Evolutionary conservation across 2,797 vertebrate genomes (phyloP), one percentile per base, ranked within the genome.

Genomic region (Sorex maritimensis): DNA sequence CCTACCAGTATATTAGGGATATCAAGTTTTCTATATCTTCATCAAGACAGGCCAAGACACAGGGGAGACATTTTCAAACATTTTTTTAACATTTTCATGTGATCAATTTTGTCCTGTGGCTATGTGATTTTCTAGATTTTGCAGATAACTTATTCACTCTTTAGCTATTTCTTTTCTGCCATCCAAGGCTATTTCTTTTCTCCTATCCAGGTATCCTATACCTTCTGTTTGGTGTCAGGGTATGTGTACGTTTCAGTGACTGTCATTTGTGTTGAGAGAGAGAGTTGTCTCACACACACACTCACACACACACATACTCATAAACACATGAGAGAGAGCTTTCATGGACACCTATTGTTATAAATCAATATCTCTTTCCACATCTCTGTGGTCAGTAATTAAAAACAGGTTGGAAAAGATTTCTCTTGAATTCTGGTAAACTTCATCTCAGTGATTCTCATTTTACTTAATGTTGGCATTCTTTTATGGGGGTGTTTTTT

Each of bases 351-450:
- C 9, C 13, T 69, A 0, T 75, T 17, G 17, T 81, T 80, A 67
- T 72, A n/a, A 13, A 9, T 86, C 4, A 69, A 0, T 52, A 11
- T 11, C 9, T 67, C 19, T 67, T 30, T 82, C 23, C 8, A 19
- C 44, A 75, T 77, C 65, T 88, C 61, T 81, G 9, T 63, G 15
- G 19, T 30, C 83, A 72, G 55, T 49, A 38, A 86, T 67, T 63
- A 77, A n/a, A 77, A 77, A 72, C 2, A 38, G 30, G 44, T 82
- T 77, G 71, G 8, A 86, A 61, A 91, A 63, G 21, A 41, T 86
- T 84, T 11, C 77, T 49, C 2, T 63, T 84, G 38, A 63, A 84
- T 72, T 81, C 28, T 73, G 23, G 30, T 26, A 86, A 12, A 41
- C 19, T 85, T 87, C 41, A 63, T 61, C 24, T 38, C 24, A 11